Conservation (phyloP, 2,113 vertebrate species). For the Rafetus swinhoei region DNA sequence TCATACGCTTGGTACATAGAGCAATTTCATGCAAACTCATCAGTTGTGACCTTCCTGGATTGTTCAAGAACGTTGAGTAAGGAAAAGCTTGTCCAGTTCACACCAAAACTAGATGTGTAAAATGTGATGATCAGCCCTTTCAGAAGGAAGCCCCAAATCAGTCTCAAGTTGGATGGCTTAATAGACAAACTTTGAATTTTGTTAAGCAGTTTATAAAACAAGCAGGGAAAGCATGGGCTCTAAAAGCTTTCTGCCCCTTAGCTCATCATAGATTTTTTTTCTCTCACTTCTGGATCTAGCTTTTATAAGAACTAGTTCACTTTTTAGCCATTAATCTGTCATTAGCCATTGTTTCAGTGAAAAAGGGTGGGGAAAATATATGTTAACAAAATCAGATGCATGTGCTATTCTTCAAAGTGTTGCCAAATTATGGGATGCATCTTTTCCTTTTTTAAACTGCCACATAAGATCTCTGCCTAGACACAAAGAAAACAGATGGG, state of each 20-base stretch:
- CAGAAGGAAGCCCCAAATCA: neutral
- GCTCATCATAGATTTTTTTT: neutral
- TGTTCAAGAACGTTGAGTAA: slow-evolving; percentile 20
- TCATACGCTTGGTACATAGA: slow-evolving; percentile 42
- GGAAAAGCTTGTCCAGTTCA: slow-evolving; percentile 45
- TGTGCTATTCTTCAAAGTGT: neutral
- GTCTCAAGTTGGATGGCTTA: slow-evolving; percentile 57
- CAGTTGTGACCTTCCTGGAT: neutral
- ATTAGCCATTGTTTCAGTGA: neutral
- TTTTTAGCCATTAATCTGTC: neutral
- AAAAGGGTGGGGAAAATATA: neutral
- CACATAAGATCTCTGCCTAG: neutral
- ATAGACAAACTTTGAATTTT: neutral
- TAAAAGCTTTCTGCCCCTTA: neutral
- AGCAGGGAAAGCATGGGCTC: neutral
- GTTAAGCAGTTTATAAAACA: neutral
- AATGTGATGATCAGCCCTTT: slow-evolving; percentile 14
- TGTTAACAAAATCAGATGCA: neutral
- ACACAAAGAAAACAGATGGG: neutral
- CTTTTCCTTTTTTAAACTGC: neutral
- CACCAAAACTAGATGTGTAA: slow-evolving; percentile 36
- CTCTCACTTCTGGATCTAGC: neutral
- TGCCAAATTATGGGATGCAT: neutral
- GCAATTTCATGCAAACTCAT: slow-evolving; percentile 49
- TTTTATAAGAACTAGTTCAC: neutral